These are phyloP conservation scores for Gonioctena quinquepunctata DNA, from an alignment of 1,140 invertebrate species.

Conservation along the genomic window DNA sequence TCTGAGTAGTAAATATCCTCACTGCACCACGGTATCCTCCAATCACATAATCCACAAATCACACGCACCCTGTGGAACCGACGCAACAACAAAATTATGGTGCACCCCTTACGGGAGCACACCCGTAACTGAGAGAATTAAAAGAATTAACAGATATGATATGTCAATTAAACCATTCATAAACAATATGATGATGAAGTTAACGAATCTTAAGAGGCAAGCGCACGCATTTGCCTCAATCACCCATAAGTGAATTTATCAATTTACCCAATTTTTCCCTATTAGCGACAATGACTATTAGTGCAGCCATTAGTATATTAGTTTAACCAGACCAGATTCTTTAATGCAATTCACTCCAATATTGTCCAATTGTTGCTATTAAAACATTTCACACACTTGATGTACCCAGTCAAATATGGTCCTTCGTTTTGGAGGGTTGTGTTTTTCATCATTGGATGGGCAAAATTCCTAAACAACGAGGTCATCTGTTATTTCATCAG, in stretches of 20 bases:
- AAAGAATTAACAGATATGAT: conserved; percentile 42
- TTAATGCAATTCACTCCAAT: conserved; percentile 57
- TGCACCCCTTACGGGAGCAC: conserved; percentile 24
- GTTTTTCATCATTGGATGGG: too few species aligned
- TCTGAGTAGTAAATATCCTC: too few species aligned
- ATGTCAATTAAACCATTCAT: conserved; percentile 46
- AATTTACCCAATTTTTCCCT: conserved; percentile 59
- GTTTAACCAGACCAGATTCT: conserved; percentile 55
- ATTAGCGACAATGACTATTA: conserved; percentile 57
- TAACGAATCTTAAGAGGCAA: conserved; percentile 39
- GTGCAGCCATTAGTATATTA: conserved; percentile 56
- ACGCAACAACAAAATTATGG: neutral
- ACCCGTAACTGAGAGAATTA: conserved; percentile 36
- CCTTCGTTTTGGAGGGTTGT: conserved; percentile 45
- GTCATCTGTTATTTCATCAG: too few species aligned
- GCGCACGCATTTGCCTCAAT: conserved; percentile 51
- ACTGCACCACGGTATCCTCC: neutral
- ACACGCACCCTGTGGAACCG: neutral
- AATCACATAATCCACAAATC: neutral
- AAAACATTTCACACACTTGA: conserved; percentile 54
- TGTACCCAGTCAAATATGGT: conserved; percentile 49
- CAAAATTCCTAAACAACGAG: too few species aligned
- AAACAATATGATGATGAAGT: conserved; percentile 43
- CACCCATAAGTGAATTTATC: conserved; percentile 56
- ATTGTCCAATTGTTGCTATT: conserved; percentile 57